Base-by-base conservation (phyloP, 2,113 vertebrate species). In the Hypomesus transpacificus region DNA sequence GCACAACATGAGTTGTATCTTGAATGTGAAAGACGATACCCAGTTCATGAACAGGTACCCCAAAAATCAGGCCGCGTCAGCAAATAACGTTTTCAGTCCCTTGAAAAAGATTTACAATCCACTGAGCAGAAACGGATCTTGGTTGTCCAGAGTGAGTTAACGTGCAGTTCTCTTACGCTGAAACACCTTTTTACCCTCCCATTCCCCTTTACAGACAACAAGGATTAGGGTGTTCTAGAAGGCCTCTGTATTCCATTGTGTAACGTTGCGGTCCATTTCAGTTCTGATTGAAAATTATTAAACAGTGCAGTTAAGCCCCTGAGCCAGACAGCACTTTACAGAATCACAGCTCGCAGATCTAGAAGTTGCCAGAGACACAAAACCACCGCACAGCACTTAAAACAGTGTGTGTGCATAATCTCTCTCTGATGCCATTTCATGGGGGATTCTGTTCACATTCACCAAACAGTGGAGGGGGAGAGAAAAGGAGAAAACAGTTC, bases 221-320 rank as follows among this genome's bases (percentile, higher is more conserved):
- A 3, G 17, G 31, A 86, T 66, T 75, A 77, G 46, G 14, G 16
- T 66, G 68, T 71, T 61, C 64, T 26, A 58, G 39, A 21, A 16
- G 76, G 63, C 31, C 14, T 60, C 28, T 71, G 64, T 75, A 73
- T 76, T 75, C 4, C 28, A 68, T 67, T n/a, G 11, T 31, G 7
- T 61, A 63, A 53, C 60, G 53, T 52, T 9, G 58, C 31, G 64
- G 14, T 0, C 26, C 9, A 74, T 79, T 75, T 73, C 50, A 51
- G 60, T 53, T 68, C 53, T 75, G 66, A 62, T 46, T 76, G n/a
- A 69, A 79, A 74, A 72, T 24, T 66, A 50, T 51, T 13, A 13
- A 68, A 31, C 22, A 54, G 71, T 67, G 46, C 8, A 62, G 51
- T 73, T 73, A 64, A 84, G 52, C 66, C 39, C 62, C 34, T 62